Base-by-base conservation (phyloP, 1,140 invertebrate species). In the Drosophila sturtevanti region DNA sequence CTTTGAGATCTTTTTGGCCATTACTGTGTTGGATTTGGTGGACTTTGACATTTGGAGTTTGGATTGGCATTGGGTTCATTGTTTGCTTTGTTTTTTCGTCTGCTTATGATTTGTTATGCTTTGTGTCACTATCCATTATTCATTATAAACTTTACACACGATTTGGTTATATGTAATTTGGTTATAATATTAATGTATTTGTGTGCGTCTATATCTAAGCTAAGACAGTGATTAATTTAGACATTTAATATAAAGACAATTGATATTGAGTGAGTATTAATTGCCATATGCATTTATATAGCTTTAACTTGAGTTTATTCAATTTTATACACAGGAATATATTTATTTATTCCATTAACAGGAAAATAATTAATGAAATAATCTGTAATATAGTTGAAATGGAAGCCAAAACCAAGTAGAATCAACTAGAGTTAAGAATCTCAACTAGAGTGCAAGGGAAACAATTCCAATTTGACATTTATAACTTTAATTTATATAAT, bases 61-160 rank as follows among this genome's bases (percentile, higher is more conserved):
- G 27, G 27, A 48, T 48, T 48, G 41, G 65, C 31, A 31, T 63
- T 54, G 52, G 68, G 35, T 71, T 63, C 67, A 63, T 44, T 35
- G 79, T 86, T 68, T 72, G 78, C 80, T 70, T 85, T 73, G 79
- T 85, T 72, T 75, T 74, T 62, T 79, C 62, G 72, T 77, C 80
- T 76, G 34, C 31, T 48, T 60, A 70, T 78, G 78, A 87, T 85
- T 87, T 86, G 81, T 87, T 81, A 87, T 77, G 82, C 81, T 71
- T 87, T 87, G 81, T 87, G 81, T 87, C 81, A 77, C 63, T 72
- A 66, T 68, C 63, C 63, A 85, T 85, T 85, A 75, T 81, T 87
- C 54, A 56, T 56, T 35, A 56, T 34, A 34, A 48, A 48, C 72
- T 87, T 71, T 80, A 54, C 70, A 87, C 82, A 85, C 81, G 82